Percentiles rank a stretch among this genome's conserved stretches.
phyloP scores from a whole-genome alignment of 1,140 invertebrate species.

The Epicauta chinensis region DNA sequence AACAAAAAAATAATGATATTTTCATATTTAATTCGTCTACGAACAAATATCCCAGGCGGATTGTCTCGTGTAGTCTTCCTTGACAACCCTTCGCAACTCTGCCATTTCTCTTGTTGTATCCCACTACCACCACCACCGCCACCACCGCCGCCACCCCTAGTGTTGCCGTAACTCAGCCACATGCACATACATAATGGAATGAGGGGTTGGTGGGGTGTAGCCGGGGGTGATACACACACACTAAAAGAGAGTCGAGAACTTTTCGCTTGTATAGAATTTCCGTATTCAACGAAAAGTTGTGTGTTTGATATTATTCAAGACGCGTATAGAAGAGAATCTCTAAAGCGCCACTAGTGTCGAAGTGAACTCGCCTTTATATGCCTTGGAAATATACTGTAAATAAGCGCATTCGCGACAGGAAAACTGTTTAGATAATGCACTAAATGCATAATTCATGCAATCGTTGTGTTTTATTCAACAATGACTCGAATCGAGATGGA shows the following conservation, averaged over 20 bases:
- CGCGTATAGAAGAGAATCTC: slow-evolving; percentile 21
- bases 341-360: slow-evolving; percentile 13
- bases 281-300: slow-evolving; percentile 30
- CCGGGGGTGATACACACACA: no score
- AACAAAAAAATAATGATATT: no score
- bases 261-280: slow-evolving; percentile 31
- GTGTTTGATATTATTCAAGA: slow-evolving; percentile 26
- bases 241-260: slow-evolving; percentile 19
- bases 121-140: neutral
- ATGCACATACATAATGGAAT: slow-evolving; percentile 29
- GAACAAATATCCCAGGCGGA: neutral
- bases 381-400: slow-evolving; percentile 14
- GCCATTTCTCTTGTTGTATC: neutral
- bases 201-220: neutral
- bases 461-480: slow-evolving; percentile 10
- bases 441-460: slow-evolving; percentile 12
- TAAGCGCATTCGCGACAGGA: slow-evolving; percentile 17
- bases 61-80: neutral
- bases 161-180: slow-evolving; percentile 16
- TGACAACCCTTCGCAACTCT: neutral
- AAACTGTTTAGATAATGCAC: slow-evolving; percentile 12
- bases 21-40: neutral
- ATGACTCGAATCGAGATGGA: no score
- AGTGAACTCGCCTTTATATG: slow-evolving; percentile 15
- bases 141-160: neutral